These are phyloP conservation scores for Tangara arthus DNA, from an alignment of 2,797 vertebrate species.

Conservation along the genomic window DNA sequence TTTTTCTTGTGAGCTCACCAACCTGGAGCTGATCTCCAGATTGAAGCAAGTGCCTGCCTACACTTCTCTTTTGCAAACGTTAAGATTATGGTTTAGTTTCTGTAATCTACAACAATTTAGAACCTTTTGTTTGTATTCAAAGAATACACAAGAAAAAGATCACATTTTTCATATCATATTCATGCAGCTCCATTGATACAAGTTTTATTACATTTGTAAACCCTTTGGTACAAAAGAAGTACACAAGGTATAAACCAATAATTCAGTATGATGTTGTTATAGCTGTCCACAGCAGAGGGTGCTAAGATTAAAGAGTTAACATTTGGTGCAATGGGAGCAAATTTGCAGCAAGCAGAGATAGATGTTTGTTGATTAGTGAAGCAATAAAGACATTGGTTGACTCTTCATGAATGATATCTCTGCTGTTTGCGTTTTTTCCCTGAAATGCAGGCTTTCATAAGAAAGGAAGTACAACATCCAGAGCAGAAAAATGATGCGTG, in stretches of 20 bases:
- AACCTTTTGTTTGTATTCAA: background rate
- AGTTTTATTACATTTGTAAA: background rate
- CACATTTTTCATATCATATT: background rate
- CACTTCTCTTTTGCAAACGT: background rate
- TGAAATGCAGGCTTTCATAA: background rate
- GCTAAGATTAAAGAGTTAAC: constrained; percentile 50
- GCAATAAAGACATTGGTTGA: background rate
- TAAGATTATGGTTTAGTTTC: background rate
- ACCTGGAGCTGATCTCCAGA: background rate
- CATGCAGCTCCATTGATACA: background rate
- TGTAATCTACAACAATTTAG: background rate
- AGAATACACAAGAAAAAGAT: background rate
- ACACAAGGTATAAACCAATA: background rate
- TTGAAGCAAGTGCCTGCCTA: background rate
- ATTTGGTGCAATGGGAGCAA: background rate
- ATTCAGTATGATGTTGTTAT: constrained; percentile 13
- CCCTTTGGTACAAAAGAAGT: background rate
- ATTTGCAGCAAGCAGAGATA: background rate
- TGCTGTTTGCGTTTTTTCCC: background rate
- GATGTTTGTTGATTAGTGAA: background rate
- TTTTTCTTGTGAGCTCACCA: background rate
- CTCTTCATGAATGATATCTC: background rate
- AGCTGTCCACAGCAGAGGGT: constrained; percentile 54
- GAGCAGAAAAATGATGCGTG: background rate
- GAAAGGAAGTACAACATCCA: background rate